Evolutionary conservation across 1,140 invertebrate species (phyloP), one percentile per base, ranked within the genome.

Genomic region (Drosophila serrata): DNA sequence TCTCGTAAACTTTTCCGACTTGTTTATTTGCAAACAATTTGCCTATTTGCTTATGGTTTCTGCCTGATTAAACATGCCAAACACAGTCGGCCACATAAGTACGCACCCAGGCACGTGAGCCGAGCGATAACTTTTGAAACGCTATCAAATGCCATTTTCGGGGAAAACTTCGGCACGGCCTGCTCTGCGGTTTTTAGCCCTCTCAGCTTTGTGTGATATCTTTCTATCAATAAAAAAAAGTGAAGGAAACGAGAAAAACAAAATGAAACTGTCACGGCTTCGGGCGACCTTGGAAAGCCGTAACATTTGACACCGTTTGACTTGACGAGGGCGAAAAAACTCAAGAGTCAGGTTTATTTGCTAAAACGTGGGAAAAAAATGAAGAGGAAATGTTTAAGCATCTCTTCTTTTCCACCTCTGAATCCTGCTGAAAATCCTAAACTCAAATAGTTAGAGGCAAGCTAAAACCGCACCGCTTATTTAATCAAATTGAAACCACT

Each of bases 51-150:
- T 62, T 62, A 79, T 62, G 80, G 60, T 69, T 88, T 82, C 67
- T 51, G 40, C 59, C 67, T 74, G 79, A 82, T 87, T 87, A 80
- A 77, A 77, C 80, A 88, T 82, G 73, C 61, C 70, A 82, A 79
- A 79, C 72, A 67, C 75, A 84, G 40, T 29, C 39, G 45, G 40
- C 33, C 33, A 64, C 35, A 46, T 46, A 63, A 46, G 57, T 60
- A 57, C 11, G 53, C 59, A 37, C 35, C 11, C 19, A 59, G 45
- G 53, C 65, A 72, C 49, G 48, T 43, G 49, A 53, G 45, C 13
- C 13, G 12, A 42, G 27, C 59, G 73, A 51, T 68, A 74, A 81
- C 65, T 79, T 76, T 46, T 70, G 45, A 75, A 72, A 53, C 55
- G 82, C 69, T 75, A 68, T 85, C 75, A 75, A 82, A 79, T 79